Conservation (phyloP, 2,797 vertebrate genomes). For the Hafferia zeledoni region DNA sequence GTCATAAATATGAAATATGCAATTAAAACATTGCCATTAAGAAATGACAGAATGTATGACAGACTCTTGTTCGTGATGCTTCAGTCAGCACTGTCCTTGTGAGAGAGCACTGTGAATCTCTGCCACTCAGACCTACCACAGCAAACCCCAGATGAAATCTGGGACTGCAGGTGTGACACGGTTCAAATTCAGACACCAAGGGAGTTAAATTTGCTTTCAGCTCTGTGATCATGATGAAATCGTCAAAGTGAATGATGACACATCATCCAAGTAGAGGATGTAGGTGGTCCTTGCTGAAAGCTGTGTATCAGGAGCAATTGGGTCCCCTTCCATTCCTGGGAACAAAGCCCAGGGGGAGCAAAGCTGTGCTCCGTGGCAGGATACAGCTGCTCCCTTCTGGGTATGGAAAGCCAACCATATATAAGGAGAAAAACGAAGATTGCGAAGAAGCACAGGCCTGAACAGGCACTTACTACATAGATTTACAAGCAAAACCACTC, state of each 20-base stretch:
- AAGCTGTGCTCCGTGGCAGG: background rate
- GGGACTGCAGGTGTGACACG: background rate
- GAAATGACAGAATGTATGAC: background rate
- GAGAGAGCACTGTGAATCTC: background rate
- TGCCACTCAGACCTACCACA: slow-evolving; percentile 8
- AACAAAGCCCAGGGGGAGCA: background rate
- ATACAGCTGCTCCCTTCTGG: background rate
- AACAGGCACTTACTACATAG: background rate
- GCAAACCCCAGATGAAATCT: background rate
- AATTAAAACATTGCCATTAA: slow-evolving; percentile 32
- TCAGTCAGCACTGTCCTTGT: background rate
- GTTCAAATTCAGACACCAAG: background rate
- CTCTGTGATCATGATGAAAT: background rate
- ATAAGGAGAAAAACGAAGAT: background rate
- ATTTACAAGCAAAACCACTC: background rate
- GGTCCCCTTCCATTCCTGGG: background rate
- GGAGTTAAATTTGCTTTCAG: background rate
- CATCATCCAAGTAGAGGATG: background rate
- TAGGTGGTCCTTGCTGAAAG: background rate
- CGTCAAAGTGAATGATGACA: background rate
- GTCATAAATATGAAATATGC: slow-evolving; percentile 63
- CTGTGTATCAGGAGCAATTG: background rate
- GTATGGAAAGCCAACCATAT: background rate
- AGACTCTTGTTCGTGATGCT: background rate
- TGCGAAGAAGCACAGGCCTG: background rate